phyloP scores from a whole-genome alignment of 2,113 vertebrate genomes.

The Myodes glareolus region DNA sequence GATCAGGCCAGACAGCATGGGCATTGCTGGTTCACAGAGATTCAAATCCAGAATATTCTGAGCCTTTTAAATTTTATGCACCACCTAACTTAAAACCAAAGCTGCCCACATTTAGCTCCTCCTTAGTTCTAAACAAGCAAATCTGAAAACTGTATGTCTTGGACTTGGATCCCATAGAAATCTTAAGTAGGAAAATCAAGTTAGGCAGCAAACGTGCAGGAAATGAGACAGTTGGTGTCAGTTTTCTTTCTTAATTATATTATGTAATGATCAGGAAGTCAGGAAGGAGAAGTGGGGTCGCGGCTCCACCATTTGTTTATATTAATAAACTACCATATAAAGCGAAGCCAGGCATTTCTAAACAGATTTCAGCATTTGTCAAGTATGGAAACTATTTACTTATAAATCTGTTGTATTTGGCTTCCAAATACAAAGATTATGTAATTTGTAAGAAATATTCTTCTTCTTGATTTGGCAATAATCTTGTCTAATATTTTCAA shows the following conservation, averaged over 20 bases:
- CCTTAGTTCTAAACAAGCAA: not conserved
- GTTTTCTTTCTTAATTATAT: not conserved
- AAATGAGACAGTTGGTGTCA: not conserved
- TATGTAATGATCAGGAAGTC: slow-evolving; percentile 21
- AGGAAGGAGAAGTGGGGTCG: not conserved
- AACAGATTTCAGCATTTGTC: slow-evolving; percentile 45
- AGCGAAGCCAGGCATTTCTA: not conserved
- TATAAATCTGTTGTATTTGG: slow-evolving; percentile 48
- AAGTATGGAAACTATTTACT: slow-evolving; percentile 33
- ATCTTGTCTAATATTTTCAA: slow-evolving; percentile 33
- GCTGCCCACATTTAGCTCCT: not conserved
- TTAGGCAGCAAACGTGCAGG: not conserved
- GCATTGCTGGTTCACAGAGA: not conserved
- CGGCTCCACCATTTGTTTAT: not conserved
- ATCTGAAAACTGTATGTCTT: not conserved
- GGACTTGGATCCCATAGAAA: not conserved
- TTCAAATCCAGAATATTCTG: not conserved
- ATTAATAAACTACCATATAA: not conserved
- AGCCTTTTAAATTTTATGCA: not conserved
- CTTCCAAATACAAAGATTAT: slow-evolving; percentile 44
- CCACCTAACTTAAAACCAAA: not conserved
- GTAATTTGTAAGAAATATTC: slow-evolving; percentile 26
- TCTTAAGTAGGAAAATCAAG: not conserved
- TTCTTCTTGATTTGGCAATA: slow-evolving; percentile 20
- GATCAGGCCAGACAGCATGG: not conserved